Evolutionary conservation across 2,888 invertebrate genomes (phyloP).

Genomic region (Plebejus anna): DNA sequence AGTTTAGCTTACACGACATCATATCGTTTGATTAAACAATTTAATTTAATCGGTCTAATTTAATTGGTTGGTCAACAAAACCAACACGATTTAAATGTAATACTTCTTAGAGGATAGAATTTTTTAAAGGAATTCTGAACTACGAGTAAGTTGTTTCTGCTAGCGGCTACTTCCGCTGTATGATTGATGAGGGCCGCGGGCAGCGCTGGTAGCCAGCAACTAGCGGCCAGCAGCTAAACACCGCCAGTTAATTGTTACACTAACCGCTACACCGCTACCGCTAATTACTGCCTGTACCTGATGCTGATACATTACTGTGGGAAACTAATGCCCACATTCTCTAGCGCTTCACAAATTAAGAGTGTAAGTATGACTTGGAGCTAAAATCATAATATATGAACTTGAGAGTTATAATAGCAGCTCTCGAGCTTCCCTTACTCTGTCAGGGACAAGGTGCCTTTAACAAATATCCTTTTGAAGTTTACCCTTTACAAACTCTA

Average conservation of each 20-base stretch:
- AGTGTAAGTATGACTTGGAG: neutral
- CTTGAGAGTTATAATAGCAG: neutral
- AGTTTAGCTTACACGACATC: too few species aligned
- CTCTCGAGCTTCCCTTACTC: too few species aligned
- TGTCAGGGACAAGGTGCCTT: too few species aligned
- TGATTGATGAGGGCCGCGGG: conserved; percentile 1
- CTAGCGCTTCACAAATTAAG: neutral
- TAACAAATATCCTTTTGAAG: too few species aligned
- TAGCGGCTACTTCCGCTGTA: conserved; percentile 2
- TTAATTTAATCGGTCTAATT: too few species aligned
- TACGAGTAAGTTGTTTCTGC: neutral
- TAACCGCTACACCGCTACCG: conserved; percentile 11
- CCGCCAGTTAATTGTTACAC: conserved; percentile 6
- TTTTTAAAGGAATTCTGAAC: neutral
- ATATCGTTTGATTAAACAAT: too few species aligned
- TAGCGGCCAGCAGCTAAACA: neutral
- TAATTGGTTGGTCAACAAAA: neutral
- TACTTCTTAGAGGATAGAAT: neutral
- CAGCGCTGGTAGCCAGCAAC: neutral
- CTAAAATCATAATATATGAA: neutral
- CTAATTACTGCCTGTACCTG: neutral
- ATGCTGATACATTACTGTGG: neutral
- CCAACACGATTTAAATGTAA: neutral
- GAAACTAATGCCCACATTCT: neutral
- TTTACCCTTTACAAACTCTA: too few species aligned